phyloP scores from a whole-genome alignment of 2,888 invertebrate genomes.

The Chydorus sphaericus region DNA sequence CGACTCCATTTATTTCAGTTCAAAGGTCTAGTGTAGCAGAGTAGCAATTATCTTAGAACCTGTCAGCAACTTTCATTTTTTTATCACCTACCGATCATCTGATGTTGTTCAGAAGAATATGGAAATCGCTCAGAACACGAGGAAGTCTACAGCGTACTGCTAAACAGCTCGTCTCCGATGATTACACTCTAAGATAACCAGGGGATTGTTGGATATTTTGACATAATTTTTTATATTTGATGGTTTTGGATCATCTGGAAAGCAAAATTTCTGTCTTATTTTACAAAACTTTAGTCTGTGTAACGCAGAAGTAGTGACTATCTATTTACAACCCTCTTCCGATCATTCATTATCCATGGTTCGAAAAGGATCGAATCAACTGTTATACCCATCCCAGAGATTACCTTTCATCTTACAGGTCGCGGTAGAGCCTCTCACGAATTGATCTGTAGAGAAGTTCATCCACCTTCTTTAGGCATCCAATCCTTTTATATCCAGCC shows the following conservation, averaged over 20 bases:
- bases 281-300: conserved; percentile 65
- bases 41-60: no score
- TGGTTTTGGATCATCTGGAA: conserved; percentile 28
- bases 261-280: conserved; percentile 36
- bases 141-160: no score
- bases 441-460: neutral
- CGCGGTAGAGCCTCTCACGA: conserved; percentile 42
- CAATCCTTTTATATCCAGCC: conserved; percentile 41
- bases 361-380: conserved; percentile 20
- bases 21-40: no score
- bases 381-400: conserved; percentile 40
- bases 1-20: no score
- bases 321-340: conserved; percentile 70
- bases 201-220: conserved; percentile 47
- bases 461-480: conserved; percentile 37
- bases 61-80: no score
- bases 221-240: conserved; percentile 32
- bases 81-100: no score
- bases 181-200: conserved; percentile 60
- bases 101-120: no score
- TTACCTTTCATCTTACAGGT: conserved; percentile 43
- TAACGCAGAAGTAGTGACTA: conserved; percentile 51
- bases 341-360: conserved; percentile 34
- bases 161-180: conserved; percentile 71
- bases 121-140: no score